A percentile compares a stretch with the other conserved stretches of the same genome.
phyloP scores from a whole-genome alignment of 2,113 vertebrate genomes.

The Stigmatopora nigra region DNA sequence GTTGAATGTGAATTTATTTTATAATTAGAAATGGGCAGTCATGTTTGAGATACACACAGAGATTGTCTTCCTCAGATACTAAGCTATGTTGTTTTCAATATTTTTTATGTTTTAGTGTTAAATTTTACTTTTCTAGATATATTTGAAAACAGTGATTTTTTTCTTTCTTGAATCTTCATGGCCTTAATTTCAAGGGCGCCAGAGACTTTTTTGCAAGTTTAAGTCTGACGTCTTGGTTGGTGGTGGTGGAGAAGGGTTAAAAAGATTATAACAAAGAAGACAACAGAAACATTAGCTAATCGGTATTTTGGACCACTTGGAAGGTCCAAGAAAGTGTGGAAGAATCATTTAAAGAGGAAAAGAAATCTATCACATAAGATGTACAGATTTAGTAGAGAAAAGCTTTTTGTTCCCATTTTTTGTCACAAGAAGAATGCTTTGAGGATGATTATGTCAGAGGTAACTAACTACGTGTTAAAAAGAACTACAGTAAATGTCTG shows the following conservation, averaged over 20 bases:
- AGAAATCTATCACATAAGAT: slow-evolving; percentile 78
- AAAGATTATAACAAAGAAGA: slow-evolving; percentile 59
- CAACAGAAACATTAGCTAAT: slow-evolving; percentile 34
- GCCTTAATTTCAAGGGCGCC: slow-evolving; percentile 98
- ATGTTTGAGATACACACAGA: slow-evolving; percentile 70
- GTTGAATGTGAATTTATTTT: slow-evolving; percentile 78
- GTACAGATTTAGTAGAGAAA: slow-evolving; percentile 92
- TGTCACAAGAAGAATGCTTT: slow-evolving; percentile 94
- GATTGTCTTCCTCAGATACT: slow-evolving; percentile 89
- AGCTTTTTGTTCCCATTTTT: slow-evolving; percentile 62
- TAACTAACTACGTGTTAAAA: slow-evolving; percentile 81
- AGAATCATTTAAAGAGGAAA: slow-evolving; percentile 75
- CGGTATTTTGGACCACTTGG: slow-evolving; percentile 70
- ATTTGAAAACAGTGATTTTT: slow-evolving; percentile 71
- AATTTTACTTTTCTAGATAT: slow-evolving; percentile 81
- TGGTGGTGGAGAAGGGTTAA: slow-evolving; percentile 18
- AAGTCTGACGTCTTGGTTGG: slow-evolving; percentile 80
- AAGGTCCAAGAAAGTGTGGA: slow-evolving; percentile 77
- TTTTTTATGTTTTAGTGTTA: slow-evolving; percentile 77
- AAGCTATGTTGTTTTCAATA: slow-evolving; percentile 82
- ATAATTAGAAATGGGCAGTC: slow-evolving; percentile 69
- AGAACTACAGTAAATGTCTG: slow-evolving; percentile 80
- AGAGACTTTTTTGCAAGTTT: slow-evolving; percentile 70
- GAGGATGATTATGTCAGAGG: slow-evolving; percentile 85
- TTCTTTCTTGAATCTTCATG: slow-evolving; percentile 96